These are phyloP conservation scores for Seladonia tumulorum DNA, from an alignment of 2,888 invertebrate genomes.

Conservation along the genomic window DNA sequence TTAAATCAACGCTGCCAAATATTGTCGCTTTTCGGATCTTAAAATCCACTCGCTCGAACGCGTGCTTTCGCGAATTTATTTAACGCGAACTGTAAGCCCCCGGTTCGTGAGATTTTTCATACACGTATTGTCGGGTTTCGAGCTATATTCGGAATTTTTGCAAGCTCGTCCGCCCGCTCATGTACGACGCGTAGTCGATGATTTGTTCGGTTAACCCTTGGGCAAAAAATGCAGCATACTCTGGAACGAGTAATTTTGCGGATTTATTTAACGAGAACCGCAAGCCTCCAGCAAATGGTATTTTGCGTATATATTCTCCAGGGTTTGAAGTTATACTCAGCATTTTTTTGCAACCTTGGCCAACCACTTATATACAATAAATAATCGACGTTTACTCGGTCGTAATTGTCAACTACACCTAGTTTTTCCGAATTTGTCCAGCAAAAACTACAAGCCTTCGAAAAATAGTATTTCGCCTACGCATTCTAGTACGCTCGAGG, in stretches of 20 bases:
- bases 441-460: not conserved
- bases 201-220: too few species aligned
- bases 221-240: too few species aligned
- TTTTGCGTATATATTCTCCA: too few species aligned
- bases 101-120: not conserved
- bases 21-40: not conserved
- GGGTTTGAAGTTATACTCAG: too few species aligned
- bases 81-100: not conserved
- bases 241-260: too few species aligned
- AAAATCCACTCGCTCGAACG: not conserved
- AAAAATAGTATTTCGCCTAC: not conserved
- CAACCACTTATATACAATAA: not conserved
- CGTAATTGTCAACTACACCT: not conserved
- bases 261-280: too few species aligned
- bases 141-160: not conserved
- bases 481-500: not conserved
- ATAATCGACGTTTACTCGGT: not conserved
- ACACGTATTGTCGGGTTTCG: not conserved
- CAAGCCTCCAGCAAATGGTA: too few species aligned
- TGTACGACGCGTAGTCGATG: too few species aligned
- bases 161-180: not conserved
- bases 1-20: constrained; percentile 7
- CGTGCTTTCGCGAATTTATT: not conserved
- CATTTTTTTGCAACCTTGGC: too few species aligned
- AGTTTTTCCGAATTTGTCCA: not conserved